phyloP scores from a whole-genome alignment of 2,888 invertebrate species.

The Meiosimyza platycephala region DNA sequence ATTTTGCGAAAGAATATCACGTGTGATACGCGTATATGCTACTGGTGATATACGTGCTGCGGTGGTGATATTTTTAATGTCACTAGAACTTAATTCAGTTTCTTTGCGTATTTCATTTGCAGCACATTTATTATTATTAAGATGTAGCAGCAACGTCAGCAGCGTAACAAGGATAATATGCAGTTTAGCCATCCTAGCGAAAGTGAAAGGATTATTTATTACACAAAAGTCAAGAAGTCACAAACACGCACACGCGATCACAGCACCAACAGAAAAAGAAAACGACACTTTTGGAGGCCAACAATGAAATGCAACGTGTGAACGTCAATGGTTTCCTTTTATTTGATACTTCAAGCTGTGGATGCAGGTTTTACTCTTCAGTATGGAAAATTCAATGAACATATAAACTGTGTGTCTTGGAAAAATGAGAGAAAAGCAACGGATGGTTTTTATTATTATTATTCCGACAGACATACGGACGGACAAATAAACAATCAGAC shows the following conservation, averaged over 20 bases:
- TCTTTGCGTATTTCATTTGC: conserved; percentile 3
- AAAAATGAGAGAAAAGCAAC: no score
- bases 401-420: no score
- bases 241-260: not conserved
- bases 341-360: not conserved
- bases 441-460: no score
- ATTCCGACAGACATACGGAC: not conserved
- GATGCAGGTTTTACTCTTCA: not conserved
- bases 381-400: not conserved
- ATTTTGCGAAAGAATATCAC: conserved; percentile 45
- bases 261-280: not conserved
- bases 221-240: not conserved
- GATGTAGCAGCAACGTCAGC: conserved; percentile 25
- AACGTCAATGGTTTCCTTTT: conserved; percentile 18
- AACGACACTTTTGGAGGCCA: not conserved
- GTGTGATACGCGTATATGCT: not conserved
- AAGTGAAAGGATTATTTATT: not conserved
- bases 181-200: not conserved
- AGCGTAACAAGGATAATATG: not conserved
- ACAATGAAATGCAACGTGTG: conserved; percentile 1
- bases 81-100: no score
- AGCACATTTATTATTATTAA: conserved; percentile 54
- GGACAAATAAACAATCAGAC: not conserved
- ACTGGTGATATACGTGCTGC: not conserved
- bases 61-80: not conserved